Conservation (phyloP, 1,140 invertebrate genomes). For the Ruditapes philippinarum region DNA sequence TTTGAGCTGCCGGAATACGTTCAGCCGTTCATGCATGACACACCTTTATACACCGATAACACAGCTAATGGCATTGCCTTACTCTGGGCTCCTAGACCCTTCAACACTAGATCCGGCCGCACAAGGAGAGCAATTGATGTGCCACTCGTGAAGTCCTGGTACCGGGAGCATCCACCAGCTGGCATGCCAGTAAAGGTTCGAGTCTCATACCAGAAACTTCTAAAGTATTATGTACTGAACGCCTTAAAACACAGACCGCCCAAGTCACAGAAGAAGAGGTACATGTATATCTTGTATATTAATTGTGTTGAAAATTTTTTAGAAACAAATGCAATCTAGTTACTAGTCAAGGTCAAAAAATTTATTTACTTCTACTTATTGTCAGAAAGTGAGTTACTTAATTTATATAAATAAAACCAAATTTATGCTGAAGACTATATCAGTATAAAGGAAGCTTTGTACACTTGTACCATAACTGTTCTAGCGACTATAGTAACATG, state of each 20-base stretch:
- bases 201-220: conserved; percentile 99
- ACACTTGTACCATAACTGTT: no score
- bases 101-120: conserved; percentile 96
- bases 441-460: no score
- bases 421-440: no score
- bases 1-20: conserved; percentile 96
- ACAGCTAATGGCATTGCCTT: conserved; percentile 99
- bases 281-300: no score
- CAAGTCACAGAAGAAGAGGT: conserved; percentile 99
- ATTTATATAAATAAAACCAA: no score
- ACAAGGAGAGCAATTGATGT: conserved; percentile 97
- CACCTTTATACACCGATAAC: conserved; percentile 98
- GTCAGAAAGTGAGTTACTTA: no score
- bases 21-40: conserved; percentile 97
- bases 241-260: conserved; percentile 98
- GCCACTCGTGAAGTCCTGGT: conserved; percentile 98
- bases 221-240: conserved; percentile 99
- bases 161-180: conserved; percentile 97
- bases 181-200: conserved; percentile 99
- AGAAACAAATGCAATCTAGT: no score
- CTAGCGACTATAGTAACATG: no score
- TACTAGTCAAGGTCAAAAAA: no score
- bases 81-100: conserved; percentile 99
- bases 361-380: no score
- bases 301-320: no score